Conservation (phyloP, 2,888 invertebrate genomes). For the Andricus quercusramuli region DNA sequence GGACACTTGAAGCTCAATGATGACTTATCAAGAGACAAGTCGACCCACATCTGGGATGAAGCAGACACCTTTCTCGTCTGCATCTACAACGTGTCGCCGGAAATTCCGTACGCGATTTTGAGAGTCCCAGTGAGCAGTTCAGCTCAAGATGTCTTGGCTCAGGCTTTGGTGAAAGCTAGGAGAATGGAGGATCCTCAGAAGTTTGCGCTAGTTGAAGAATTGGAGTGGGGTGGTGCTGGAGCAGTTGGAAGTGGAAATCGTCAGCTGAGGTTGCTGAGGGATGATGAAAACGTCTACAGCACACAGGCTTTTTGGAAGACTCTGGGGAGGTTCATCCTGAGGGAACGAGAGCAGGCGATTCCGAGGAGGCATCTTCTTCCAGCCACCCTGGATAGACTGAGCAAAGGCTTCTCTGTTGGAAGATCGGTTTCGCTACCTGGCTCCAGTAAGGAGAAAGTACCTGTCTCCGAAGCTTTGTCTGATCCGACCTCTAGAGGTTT, state of each 20-base stretch:
- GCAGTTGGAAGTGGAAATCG: conserved; percentile 80
- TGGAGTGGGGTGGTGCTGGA: conserved; percentile 88
- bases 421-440: conserved; percentile 83
- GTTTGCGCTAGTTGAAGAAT: conserved; percentile 92
- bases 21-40: conserved; percentile 64
- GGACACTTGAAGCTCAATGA: conserved; percentile 77
- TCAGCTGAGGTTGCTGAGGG: conserved; percentile 85
- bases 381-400: conserved; percentile 82
- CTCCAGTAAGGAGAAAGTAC: conserved; percentile 80
- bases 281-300: conserved; percentile 93
- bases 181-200: conserved; percentile 92
- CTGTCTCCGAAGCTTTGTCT: conserved; percentile 82
- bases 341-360: conserved; percentile 85
- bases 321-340: conserved; percentile 89
- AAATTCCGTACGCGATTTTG: conserved; percentile 96
- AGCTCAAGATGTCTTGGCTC: conserved; percentile 93
- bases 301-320: conserved; percentile 95
- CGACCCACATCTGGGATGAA: conserved; percentile 82
- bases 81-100: conserved; percentile 95
- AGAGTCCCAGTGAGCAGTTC: conserved; percentile 91
- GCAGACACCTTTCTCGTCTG: conserved; percentile 94
- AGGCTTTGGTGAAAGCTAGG: conserved; percentile 93
- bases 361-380: conserved; percentile 81
- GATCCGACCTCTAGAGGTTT: conserved; percentile 81
- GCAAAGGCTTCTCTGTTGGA: conserved; percentile 86